phyloP scores from a whole-genome alignment of 2,113 vertebrate species.

The Cromileptes altivelis region DNA sequence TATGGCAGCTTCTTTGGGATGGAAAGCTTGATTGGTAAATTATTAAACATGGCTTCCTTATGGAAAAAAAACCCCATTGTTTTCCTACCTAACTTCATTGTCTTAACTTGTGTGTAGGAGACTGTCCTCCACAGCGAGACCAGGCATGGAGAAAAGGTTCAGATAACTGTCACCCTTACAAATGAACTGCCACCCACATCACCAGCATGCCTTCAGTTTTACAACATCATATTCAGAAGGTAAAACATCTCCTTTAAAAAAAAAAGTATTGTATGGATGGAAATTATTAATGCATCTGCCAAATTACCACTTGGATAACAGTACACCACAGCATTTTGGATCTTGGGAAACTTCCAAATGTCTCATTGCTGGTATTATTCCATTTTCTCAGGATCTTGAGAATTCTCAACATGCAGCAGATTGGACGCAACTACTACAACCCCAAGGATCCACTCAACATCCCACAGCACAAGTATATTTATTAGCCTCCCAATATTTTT shows the following conservation, averaged over 20 bases:
- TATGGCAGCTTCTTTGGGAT: background rate
- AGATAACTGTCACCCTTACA: slow-evolving; percentile 91
- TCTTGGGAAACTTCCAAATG: background rate
- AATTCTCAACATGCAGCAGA: slow-evolving; percentile 95
- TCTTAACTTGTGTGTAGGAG: slow-evolving; percentile 83
- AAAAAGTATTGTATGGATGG: background rate
- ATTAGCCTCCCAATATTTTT: background rate
- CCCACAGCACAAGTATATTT: slow-evolving; percentile 89
- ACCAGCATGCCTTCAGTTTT: slow-evolving; percentile 94
- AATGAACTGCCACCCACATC: slow-evolving; percentile 93
- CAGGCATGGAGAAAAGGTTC: slow-evolving; percentile 88
- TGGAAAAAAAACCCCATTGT: background rate
- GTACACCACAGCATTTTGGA: background rate
- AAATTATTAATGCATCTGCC: background rate
- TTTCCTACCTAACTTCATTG: background rate
- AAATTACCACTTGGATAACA: background rate
- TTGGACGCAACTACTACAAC: slow-evolving; percentile 96
- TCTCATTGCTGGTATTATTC: background rate
- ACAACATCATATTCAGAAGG: slow-evolving; percentile 96
- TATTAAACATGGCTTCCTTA: background rate
- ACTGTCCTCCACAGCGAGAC: slow-evolving; percentile 89
- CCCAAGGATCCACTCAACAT: slow-evolving; percentile 90
- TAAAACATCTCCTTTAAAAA: slow-evolving; percentile 52
- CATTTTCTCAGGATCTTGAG: slow-evolving; percentile 88
- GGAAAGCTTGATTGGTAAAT: background rate